phyloP scores from a whole-genome alignment of 2,797 vertebrate species.

The Eidolon dupreanum region DNA sequence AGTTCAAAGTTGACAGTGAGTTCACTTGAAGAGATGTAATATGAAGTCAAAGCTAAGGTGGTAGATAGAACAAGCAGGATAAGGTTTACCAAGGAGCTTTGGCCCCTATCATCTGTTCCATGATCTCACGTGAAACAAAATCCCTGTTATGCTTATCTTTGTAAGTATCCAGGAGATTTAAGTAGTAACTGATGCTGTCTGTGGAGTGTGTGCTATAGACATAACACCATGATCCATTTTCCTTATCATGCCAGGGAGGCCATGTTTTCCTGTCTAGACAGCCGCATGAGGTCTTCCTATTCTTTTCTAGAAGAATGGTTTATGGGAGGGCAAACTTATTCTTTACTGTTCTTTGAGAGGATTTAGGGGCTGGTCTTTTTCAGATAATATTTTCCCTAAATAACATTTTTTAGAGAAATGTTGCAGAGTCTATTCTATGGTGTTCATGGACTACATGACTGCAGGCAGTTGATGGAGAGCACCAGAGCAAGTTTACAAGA shows the following conservation, averaged over 20 bases:
- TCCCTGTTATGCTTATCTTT: slow-evolving; percentile 5
- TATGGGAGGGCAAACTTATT: background rate
- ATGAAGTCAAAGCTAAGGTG: slow-evolving; percentile 47
- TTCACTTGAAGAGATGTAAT: slow-evolving; percentile 51
- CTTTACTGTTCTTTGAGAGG: background rate
- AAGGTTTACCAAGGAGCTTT: background rate
- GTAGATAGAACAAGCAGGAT: background rate
- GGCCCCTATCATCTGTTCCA: slow-evolving; percentile 20
- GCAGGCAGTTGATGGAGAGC: background rate
- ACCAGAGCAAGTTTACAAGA: background rate
- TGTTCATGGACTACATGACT: background rate
- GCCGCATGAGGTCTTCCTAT: background rate
- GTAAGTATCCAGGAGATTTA: background rate
- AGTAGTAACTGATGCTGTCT: slow-evolving; percentile 12
- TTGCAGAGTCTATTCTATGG: background rate
- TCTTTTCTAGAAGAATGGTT: background rate
- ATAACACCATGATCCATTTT: background rate
- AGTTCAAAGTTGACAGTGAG: slow-evolving; percentile 67
- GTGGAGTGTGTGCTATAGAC: background rate
- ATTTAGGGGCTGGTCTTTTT: background rate
- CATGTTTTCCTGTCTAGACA: background rate
- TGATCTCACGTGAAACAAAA: slow-evolving; percentile 70
- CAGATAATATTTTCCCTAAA: background rate
- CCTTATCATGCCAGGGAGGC: background rate
- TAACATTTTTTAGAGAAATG: background rate